Conservation (phyloP, 2,888 invertebrate genomes). For the Ophioninae sp. region DNA sequence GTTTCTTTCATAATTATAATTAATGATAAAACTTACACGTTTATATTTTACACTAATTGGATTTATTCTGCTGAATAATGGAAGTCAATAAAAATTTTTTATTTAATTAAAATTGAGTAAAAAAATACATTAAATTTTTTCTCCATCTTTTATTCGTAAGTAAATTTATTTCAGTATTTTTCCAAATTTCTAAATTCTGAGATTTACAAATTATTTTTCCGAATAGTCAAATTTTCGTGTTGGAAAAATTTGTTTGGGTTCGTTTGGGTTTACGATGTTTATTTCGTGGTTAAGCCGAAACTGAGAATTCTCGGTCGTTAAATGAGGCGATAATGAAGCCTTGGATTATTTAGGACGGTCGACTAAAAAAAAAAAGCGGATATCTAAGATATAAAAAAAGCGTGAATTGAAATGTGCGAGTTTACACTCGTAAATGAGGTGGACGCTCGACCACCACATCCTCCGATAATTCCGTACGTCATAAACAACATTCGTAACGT, state of each 20-base stretch:
- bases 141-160: too few relatives aligned
- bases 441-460: conserved; percentile 35
- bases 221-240: too few relatives aligned
- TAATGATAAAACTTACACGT: too few relatives aligned
- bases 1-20: neutral
- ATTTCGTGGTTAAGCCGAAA: conserved; percentile 12
- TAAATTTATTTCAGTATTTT: too few relatives aligned
- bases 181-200: too few relatives aligned
- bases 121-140: too few relatives aligned
- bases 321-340: conserved; percentile 6
- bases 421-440: conserved; percentile 6
- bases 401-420: neutral
- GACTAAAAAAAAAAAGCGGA: conserved; percentile 29
- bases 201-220: too few relatives aligned
- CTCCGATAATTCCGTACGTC: conserved; percentile 14
- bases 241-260: too few relatives aligned
- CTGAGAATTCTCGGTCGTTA: neutral
- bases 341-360: conserved; percentile 1
- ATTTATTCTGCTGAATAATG: too few relatives aligned
- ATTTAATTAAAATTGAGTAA: too few relatives aligned
- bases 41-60: too few relatives aligned
- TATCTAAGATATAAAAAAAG: conserved; percentile 14
- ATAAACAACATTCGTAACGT: neutral
- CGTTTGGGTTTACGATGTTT: neutral
- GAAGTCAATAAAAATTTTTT: too few relatives aligned